Evolutionary conservation across 2,113 vertebrate genomes (phyloP), one percentile per base, ranked within the genome.

Genomic region (Grantiella picta): DNA sequence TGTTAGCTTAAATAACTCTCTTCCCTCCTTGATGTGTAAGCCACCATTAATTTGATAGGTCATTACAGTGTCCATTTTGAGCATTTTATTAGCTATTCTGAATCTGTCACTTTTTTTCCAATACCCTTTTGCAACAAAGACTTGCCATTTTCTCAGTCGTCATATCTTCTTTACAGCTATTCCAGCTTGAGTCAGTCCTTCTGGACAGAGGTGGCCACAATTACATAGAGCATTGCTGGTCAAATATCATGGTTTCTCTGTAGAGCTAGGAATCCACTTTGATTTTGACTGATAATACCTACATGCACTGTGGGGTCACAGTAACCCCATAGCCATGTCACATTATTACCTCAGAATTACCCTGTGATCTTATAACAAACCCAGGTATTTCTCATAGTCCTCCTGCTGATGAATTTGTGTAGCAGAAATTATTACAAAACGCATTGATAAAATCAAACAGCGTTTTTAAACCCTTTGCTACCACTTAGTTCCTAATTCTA

Each of bases 1-100:
- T 64, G 13, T 52, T 75, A 76, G 18, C 17, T 90, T 87, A 90
- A 88, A 68, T 79, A 88, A 79, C 29, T 50, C 36, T 73, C 54
- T 57, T 75, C 20, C 9, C 21, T 60, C 27, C 33, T 72, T 60
- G 23, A 92, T 56, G 13, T 27, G 33, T 22, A 73, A 92, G 9
- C 17, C 29, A 22, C 24, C 10, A 44, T 68, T 68, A 88, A 88
- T 66, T 42, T 79, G 44, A 59, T 27, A 85, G 33, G 75, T 60
- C 70, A 69, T 12, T 79, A 76, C 13, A 56, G 16, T 42, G 53
- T 82, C 29, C 35, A 76, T 68, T 92, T 79, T 68, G 35, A 88
- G 17, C 33, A 36, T 42, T 88, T 66, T 27, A 82, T 82, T 85
- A 71, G 19, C 14, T 82, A 60, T 31, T 52, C 35, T 82, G 33